Base-by-base conservation (phyloP, 2,113 vertebrate genomes). In the Ailurus styani region DNA sequence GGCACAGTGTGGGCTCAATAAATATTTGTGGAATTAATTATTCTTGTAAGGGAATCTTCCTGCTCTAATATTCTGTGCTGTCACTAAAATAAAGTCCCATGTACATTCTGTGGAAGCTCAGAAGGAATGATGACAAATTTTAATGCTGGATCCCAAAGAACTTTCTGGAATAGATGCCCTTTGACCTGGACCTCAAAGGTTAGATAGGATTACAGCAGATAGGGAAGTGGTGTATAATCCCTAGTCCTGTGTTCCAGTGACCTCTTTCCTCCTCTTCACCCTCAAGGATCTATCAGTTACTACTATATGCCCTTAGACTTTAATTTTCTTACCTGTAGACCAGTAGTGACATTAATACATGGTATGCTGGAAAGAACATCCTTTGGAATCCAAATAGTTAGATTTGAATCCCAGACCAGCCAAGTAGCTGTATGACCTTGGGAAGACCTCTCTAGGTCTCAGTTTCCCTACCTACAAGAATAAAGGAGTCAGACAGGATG, bases 41-140 rank as follows among this genome's bases (percentile, higher is more conserved):
- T 29, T 89, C 37, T 89, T 9, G 18, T 13, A 91, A 68, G 50
- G 31, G 14, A 64, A 64, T 20, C 52, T 68, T 81, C 72, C 45
- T 54, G n/a, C 42, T 96, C 70, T 92, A 84, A 87, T 70, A 73
- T 23, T 95, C 50, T 96, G 52, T 81, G 66, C 77, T 68, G 6
- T 87, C 37, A 6, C 62, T 97, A 57, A 96, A 90, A 77, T 88
- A 95, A 92, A 95, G 54, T 42, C 29, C 60, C 54, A 87, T 34
- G 31, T 72, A 89, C 8, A 23, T 91, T 85, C 62, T 79, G 7
- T 94, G 40, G 47, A 45, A 95, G 40, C 23, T 90, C n/a, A 50
- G 66, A 84, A 83, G 37, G 78, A 93, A 93, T 34, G 20, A 52
- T 82, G 73, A 84, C 52, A 47, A 45, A 95, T 87, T 97, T 91